These are phyloP conservation scores for Eciton burchellii DNA, from an alignment of 1,140 invertebrate species.

Conservation along the genomic window DNA sequence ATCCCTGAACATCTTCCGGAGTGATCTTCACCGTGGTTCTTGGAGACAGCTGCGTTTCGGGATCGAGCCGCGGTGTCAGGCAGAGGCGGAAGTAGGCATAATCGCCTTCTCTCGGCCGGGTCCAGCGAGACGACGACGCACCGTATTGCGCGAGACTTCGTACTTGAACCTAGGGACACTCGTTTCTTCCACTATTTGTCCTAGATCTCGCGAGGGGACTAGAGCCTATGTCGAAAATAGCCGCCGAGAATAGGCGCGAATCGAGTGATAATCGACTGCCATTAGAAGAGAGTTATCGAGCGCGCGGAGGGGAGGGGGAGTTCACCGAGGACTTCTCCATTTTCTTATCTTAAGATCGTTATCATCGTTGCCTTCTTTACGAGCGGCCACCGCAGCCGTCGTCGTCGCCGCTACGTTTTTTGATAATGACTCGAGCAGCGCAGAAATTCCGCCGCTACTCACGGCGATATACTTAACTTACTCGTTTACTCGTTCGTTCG, in stretches of 20 bases:
- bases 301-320: slow-evolving; percentile 28
- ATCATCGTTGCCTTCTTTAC: slow-evolving; percentile 77
- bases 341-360: slow-evolving; percentile 67
- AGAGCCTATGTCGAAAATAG: slow-evolving; percentile 62
- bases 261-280: slow-evolving; percentile 75
- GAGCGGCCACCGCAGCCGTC: slow-evolving; percentile 65
- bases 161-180: slow-evolving; percentile 77
- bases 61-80: slow-evolving; percentile 5
- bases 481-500: slow-evolving; percentile 22
- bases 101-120: slow-evolving; percentile 62
- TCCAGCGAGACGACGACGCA: slow-evolving; percentile 56
- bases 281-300: slow-evolving; percentile 72
- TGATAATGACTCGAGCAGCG: slow-evolving; percentile 67
- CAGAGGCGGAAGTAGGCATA: slow-evolving; percentile 15
- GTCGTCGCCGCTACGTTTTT: slow-evolving; percentile 65
- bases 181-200: slow-evolving; percentile 83
- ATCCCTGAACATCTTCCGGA: not conserved
- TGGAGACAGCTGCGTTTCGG: too few species aligned
- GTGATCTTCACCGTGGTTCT: too few species aligned
- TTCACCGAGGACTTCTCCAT: slow-evolving; percentile 49
- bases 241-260: slow-evolving; percentile 38
- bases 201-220: slow-evolving; percentile 68
- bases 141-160: slow-evolving; percentile 56
- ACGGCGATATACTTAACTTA: slow-evolving; percentile 34
- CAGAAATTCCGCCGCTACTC: slow-evolving; percentile 1